Evolutionary conservation across 2,797 vertebrate genomes (phyloP).

Genomic region (Iguana delicatissima): DNA sequence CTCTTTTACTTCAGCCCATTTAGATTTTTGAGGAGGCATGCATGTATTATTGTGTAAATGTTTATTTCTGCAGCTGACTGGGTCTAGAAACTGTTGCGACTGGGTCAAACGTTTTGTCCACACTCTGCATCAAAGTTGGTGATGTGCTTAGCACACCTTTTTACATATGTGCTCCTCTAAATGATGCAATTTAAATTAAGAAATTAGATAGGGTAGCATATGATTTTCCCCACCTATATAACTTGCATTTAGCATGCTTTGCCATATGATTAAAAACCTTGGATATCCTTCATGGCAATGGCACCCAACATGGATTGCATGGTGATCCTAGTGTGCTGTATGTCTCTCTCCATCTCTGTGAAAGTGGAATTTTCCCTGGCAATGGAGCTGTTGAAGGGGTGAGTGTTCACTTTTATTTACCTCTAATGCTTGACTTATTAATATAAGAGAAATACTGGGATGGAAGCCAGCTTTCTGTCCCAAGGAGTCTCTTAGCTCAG

Average conservation of each 20-base stretch:
- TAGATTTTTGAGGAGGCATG: slow-evolving; percentile 8
- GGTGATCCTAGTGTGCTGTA: slow-evolving; percentile 91
- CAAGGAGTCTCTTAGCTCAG: background rate
- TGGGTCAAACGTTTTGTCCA: background rate
- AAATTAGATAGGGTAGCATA: no score
- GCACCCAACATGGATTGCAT: slow-evolving; percentile 96
- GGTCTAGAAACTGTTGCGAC: background rate
- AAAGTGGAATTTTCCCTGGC: slow-evolving; percentile 94
- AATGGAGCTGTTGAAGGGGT: slow-evolving; percentile 97
- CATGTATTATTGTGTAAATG: background rate
- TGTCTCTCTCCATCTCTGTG: slow-evolving; percentile 94
- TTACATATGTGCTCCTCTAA: no score
- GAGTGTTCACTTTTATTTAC: background rate
- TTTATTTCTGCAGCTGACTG: slow-evolving; percentile 5
- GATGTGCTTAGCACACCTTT: no score
- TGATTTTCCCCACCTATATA: no score
- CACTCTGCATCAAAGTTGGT: background rate
- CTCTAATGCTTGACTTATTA: background rate
- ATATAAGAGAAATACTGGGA: background rate
- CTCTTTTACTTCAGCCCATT: background rate
- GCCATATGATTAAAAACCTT: no score
- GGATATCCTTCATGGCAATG: slow-evolving; percentile 98
- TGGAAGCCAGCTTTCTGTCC: background rate
- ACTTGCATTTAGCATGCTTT: no score
- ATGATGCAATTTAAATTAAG: no score